Evolutionary conservation across 2,888 invertebrate species (phyloP), one percentile per base, ranked within the genome.

Genomic region (Caenorhabditis doughertyi): DNA sequence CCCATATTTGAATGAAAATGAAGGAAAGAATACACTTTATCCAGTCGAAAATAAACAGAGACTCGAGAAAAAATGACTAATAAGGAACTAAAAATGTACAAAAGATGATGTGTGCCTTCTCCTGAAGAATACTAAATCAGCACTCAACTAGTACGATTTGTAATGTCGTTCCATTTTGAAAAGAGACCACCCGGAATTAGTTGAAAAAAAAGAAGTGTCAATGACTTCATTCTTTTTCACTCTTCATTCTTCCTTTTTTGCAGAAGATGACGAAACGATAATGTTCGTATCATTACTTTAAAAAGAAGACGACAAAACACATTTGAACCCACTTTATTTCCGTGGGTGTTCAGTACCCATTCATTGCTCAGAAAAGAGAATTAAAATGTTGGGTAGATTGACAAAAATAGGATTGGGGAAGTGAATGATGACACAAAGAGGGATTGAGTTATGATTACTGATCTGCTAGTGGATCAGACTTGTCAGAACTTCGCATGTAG

Each of bases 61-160:
- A 42, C n/a, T 23, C 25, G 25, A 23, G 42, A 39, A 25, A 25
- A 18, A 60, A 25, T 60, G 60, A 60, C 44, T 25, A 42, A 42
- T 8, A n/a, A n/a, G 25, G 51, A 51, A 25, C 8, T 51, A 25
- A 21, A 60, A 44, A 8, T 42, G 21, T 21, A 58, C 39, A 9
- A 13, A 39, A 39, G 39, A 4, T 11, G 11, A 35, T 32, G 8
- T 9, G 18, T n/a, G 3, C n/a, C n/a, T n/a, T 29, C 18, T 32
- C 56, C 35, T 23, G 39, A 21, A 35, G 60, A 60, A 60, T 60
- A 60, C 42, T 16, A 60, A 60, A 42, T 60, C 27, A 16, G 25
- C 42, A 51, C 23, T 11, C 62, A 1, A 29, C 32, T 64, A 64
- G 64, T 64, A 64, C 64, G 64, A 49, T 47, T 64, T 56, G 23